A percentile compares a stretch with the other conserved stretches of the same genome.
Conservation (phyloP, 2,888 invertebrate genomes). For the Drosophila falleni region DNA sequence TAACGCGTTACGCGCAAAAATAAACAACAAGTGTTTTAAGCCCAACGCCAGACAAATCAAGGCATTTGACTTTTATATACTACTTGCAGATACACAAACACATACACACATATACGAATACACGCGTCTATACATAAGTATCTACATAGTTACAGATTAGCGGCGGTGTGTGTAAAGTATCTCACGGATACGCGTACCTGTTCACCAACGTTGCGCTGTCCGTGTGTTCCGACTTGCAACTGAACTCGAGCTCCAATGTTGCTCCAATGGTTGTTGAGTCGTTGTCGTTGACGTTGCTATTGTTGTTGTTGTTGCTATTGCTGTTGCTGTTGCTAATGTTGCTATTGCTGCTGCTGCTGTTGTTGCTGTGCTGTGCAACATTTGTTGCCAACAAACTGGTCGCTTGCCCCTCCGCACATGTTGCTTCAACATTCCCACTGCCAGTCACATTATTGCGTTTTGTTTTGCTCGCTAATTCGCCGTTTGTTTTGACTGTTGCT, state of each 20-base stretch:
- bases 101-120: not conserved
- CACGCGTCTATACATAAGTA: constrained; percentile 5
- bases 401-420: constrained; percentile 62
- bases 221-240: constrained; percentile 85
- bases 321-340: constrained; percentile 36
- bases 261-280: constrained; percentile 55
- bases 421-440: constrained; percentile 57
- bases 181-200: constrained; percentile 81
- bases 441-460: constrained; percentile 61
- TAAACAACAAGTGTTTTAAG: constrained; percentile 57
- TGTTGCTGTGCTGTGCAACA: constrained; percentile 45
- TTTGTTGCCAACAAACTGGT: constrained; percentile 63
- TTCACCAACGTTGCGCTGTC: constrained; percentile 81
- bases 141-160: constrained; percentile 36
- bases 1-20: constrained; percentile 23
- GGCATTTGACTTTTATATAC: constrained; percentile 21
- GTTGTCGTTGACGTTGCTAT: constrained; percentile 31
- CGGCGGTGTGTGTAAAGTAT: constrained; percentile 43
- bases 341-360: constrained; percentile 29
- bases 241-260: constrained; percentile 73
- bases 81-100: not conserved
- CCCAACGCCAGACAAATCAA: constrained; percentile 17
- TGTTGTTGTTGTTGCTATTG: constrained; percentile 34
- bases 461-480: constrained; percentile 82
- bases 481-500: constrained; percentile 75